Base-by-base conservation (phyloP, 2,113 vertebrate species). In the Eidolon helvum region DNA sequence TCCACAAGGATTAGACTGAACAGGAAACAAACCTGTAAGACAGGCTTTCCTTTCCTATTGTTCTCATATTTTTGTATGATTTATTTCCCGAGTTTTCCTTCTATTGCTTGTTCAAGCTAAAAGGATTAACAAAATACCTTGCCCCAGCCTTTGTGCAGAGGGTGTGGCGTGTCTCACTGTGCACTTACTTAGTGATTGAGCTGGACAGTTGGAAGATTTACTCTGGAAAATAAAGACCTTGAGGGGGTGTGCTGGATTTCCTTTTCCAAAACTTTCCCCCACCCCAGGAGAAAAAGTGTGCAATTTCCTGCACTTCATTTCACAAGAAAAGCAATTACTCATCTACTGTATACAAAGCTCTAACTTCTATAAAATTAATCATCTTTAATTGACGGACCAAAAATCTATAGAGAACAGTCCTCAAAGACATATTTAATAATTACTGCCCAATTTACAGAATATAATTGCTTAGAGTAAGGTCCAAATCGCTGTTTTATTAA, bases 21-120 rank as follows among this genome's bases (percentile, higher is more conserved):
- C 90, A 97, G 97, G 97, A 97, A 98, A 71, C 48, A 86, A 98
- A 98, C 97, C 97, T 95, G 97, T 87, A 97, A 87, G 90, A 86
- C 96, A 71, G 91, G 97, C 84, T 97, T 97, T 93, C 87, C 86
- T 97, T 94, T 94, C 79, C 93, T 91, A 98, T 98, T 98, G 97
- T 98, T 97, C 91, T 95, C 94, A 94, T 96, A 97, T 93, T 98
- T 98, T 97, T 91, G 61, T 94, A 71, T 91, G 86, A 90, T 97
- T 95, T 95, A 92, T 97, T 98, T 97, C 95, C 95, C 69, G 78
- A 92, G 83, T 92, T 87, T 94, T 94, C 89, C 91, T 94, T 83
- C 84, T 94, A 63, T 86, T 91, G 40, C 94, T 97, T 75, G 63
- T 63, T 97, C 72, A 84, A 33, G 43, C 95, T 94, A 86, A 96